These are phyloP conservation scores for Prosopocoilus inquinatus DNA, from an alignment of 2,888 invertebrate genomes.

Conservation along the genomic window DNA sequence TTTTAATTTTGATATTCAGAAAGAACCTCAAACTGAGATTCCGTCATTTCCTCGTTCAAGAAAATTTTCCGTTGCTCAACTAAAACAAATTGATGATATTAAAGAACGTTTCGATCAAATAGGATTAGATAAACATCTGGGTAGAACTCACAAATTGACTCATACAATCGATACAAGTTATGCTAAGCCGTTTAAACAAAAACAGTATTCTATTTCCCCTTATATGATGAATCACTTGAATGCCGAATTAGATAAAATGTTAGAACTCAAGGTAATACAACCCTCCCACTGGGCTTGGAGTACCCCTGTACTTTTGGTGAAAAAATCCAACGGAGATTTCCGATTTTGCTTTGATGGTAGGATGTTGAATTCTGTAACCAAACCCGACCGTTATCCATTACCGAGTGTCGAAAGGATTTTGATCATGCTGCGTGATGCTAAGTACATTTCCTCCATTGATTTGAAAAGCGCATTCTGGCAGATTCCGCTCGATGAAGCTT, in stretches of 20 bases:
- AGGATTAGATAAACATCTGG: neutral
- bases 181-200: constrained; percentile 20
- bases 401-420: constrained; percentile 30
- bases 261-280: neutral
- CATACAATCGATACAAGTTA: constrained; percentile 18
- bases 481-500: constrained; percentile 24
- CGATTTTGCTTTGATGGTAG: too few relatives aligned
- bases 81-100: too few relatives aligned
- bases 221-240: constrained; percentile 13
- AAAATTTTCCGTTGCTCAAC: too few relatives aligned
- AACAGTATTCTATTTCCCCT: constrained; percentile 25
- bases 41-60: too few relatives aligned
- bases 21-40: too few relatives aligned
- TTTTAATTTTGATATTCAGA: too few relatives aligned
- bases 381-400: constrained; percentile 32
- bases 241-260: constrained; percentile 20
- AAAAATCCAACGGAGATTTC: constrained; percentile 28
- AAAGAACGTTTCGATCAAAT: too few relatives aligned
- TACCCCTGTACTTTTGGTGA: constrained; percentile 30
- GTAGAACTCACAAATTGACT: neutral
- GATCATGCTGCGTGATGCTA: constrained; percentile 24
- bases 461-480: constrained; percentile 31
- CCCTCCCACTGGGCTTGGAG: constrained; percentile 22
- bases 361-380: constrained; percentile 30
- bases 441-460: constrained; percentile 29